phyloP scores from a whole-genome alignment of 1,140 invertebrate genomes.

The Asobara japonica region DNA sequence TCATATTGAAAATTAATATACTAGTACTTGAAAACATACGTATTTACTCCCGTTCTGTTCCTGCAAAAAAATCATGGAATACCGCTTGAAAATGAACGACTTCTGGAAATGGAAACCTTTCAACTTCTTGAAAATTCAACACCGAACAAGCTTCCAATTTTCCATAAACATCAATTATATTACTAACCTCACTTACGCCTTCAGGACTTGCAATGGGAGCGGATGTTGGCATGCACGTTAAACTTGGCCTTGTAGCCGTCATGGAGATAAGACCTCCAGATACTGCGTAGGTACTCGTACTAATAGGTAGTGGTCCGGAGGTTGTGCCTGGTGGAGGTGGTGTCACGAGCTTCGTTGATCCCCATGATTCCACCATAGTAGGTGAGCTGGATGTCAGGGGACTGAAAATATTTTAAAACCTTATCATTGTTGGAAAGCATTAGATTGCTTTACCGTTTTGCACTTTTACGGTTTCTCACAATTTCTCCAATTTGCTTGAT shows the following conservation, averaged over 20 bases:
- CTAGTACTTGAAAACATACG: no score
- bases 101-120: neutral
- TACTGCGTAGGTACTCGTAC: constrained; percentile 41
- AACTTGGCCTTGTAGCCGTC: constrained; percentile 31
- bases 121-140: neutral
- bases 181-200: constrained; percentile 64
- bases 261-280: constrained; percentile 46
- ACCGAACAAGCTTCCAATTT: no score
- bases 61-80: no score
- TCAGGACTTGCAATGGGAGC: constrained; percentile 67
- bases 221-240: constrained; percentile 40
- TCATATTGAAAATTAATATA: no score
- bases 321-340: constrained; percentile 52
- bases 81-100: no score
- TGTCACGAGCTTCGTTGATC: constrained; percentile 53
- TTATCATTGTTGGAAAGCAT: no score
- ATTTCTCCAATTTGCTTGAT: no score
- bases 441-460: no score
- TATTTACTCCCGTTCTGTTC: no score
- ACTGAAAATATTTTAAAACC: no score
- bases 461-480: no score
- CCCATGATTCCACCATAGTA: constrained; percentile 64
- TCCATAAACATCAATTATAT: constrained; percentile 27
- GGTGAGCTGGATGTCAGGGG: constrained; percentile 69
- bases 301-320: constrained; percentile 48